Evolutionary conservation across 2,888 invertebrate species (phyloP).

Genomic region (Agrotis clavis): DNA sequence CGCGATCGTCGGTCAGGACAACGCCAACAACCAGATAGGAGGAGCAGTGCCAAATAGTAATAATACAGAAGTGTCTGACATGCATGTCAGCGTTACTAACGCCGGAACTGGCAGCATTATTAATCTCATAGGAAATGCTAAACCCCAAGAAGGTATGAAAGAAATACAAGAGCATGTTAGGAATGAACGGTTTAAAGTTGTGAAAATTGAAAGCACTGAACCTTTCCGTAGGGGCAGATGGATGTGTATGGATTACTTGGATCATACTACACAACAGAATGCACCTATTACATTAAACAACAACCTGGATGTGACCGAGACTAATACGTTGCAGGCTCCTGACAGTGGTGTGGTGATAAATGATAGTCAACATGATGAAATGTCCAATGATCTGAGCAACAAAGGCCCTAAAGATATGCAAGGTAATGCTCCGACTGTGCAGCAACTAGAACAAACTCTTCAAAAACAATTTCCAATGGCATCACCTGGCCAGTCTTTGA

Average conservation of each 20-base stretch:
- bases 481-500: constrained; percentile 89
- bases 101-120: constrained; percentile 92
- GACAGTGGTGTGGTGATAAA: constrained; percentile 90
- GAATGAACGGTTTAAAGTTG: constrained; percentile 97
- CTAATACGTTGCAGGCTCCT: constrained; percentile 84
- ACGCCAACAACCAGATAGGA: constrained; percentile 85
- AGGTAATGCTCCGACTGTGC: constrained; percentile 84
- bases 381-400: constrained; percentile 87
- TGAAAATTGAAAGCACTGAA: constrained; percentile 98
- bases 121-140: constrained; percentile 90
- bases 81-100: constrained; percentile 92
- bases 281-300: constrained; percentile 88
- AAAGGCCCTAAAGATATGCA: constrained; percentile 89
- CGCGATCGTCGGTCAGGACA: constrained; percentile 94
- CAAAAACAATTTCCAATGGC: constrained; percentile 90
- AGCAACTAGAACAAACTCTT: constrained; percentile 88
- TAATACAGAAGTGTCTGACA: constrained; percentile 90
- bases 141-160: constrained; percentile 91
- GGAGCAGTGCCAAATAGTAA: constrained; percentile 90
- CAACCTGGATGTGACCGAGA: constrained; percentile 86
- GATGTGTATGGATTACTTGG: constrained; percentile 98
- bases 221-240: constrained; percentile 98
- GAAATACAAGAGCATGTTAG: constrained; percentile 94
- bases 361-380: constrained; percentile 89
- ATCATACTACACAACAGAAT: constrained; percentile 93